Percentiles rank a stretch among this genome's conserved stretches.
Evolutionary conservation across 92 coral and sea anemone species (phyloP).

Genomic region (Palythoa heliodiscus): DNA sequence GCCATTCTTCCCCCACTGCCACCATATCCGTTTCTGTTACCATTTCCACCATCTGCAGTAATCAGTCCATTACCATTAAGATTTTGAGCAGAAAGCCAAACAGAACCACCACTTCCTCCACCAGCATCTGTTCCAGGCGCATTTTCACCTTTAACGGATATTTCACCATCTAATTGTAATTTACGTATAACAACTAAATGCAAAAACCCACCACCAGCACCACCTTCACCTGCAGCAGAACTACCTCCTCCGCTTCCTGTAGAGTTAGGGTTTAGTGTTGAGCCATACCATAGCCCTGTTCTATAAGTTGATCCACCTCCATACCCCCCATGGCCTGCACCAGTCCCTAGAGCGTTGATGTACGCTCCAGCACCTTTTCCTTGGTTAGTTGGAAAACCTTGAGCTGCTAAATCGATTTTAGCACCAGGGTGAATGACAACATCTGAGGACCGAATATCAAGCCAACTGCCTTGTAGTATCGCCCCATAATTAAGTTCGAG

Average conservation of each 20-base stretch:
- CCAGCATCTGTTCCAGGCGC: constrained; percentile 47
- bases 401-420: constrained; percentile 54
- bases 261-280: constrained; percentile 49
- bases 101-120: constrained; percentile 73
- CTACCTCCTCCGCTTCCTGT: constrained; percentile 75
- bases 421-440: constrained; percentile 67
- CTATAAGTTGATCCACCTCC: constrained; percentile 54
- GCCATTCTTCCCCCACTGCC: constrained; percentile 76
- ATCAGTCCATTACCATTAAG: constrained; percentile 57
- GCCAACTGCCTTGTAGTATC: constrained; percentile 66
- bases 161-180: constrained; percentile 53
- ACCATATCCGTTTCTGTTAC: constrained; percentile 57
- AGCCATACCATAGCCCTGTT: constrained; percentile 65
- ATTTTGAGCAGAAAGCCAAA: constrained; percentile 50
- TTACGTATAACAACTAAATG: constrained; percentile 48
- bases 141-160: constrained; percentile 49
- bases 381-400: constrained; percentile 46
- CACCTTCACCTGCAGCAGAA: constrained; percentile 48
- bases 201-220: constrained; percentile 65
- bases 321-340: constrained; percentile 75
- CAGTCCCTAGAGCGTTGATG: constrained; percentile 50
- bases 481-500: constrained; percentile 69
- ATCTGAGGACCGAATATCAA: constrained; percentile 49
- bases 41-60: constrained; percentile 60
- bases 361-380: constrained; percentile 59